Conservation (phyloP, 2,797 vertebrate species). For the Takifugu rubripes region DNA sequence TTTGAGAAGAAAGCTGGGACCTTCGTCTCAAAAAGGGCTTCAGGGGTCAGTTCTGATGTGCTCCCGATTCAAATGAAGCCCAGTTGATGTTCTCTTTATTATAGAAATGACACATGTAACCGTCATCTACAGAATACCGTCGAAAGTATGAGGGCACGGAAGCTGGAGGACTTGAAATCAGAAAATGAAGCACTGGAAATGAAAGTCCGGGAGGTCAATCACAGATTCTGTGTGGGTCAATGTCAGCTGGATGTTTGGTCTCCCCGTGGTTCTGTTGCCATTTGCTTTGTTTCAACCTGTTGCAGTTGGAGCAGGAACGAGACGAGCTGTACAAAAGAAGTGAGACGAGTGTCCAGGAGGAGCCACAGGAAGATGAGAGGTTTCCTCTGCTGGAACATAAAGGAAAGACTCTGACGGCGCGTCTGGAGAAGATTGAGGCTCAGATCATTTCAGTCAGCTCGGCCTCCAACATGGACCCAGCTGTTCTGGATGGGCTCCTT, state of each 20-base stretch:
- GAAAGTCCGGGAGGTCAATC: slow-evolving; percentile 73
- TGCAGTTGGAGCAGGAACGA: slow-evolving; percentile 83
- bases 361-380: slow-evolving; percentile 82
- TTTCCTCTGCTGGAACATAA: slow-evolving; percentile 80
- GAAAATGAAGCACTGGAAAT: slow-evolving; percentile 28
- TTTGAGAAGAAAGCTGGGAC: slow-evolving; percentile 70
- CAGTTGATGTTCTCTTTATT: not conserved
- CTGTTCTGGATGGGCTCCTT: slow-evolving; percentile 67
- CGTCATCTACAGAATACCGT: slow-evolving; percentile 55
- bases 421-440: slow-evolving; percentile 81
- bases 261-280: slow-evolving; percentile 6
- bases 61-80: not conserved
- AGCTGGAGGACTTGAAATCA: slow-evolving; percentile 18
- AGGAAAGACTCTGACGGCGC: slow-evolving; percentile 62
- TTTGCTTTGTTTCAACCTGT: not conserved
- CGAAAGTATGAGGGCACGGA: slow-evolving; percentile 11
- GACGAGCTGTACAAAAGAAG: slow-evolving; percentile 82
- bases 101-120: slow-evolving; percentile 2
- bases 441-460: slow-evolving; percentile 80
- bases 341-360: slow-evolving; percentile 75
- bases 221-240: not conserved
- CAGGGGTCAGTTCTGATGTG: slow-evolving; percentile 30
- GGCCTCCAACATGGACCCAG: slow-evolving; percentile 78
- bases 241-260: not conserved
- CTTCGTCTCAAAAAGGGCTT: slow-evolving; percentile 62